Evolutionary conservation across 2,113 vertebrate species (phyloP).

Genomic region (Equus przewalskii): DNA sequence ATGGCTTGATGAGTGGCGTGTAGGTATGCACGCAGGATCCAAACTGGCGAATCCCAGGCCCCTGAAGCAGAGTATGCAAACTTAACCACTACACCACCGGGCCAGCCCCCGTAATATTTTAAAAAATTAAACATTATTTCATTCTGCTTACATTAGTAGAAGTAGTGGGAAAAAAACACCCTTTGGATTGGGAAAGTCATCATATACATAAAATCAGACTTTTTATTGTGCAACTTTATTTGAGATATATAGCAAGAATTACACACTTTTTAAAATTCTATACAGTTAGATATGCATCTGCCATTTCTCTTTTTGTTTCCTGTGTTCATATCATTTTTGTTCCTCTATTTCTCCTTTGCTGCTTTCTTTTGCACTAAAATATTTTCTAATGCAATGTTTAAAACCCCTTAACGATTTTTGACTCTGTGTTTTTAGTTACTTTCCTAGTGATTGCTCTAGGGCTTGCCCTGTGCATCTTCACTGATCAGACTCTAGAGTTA

Average conservation of each 20-base stretch:
- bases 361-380: neutral
- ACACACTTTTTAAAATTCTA: neutral
- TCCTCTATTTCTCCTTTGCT: neutral
- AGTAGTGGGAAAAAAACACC: neutral
- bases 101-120: too few species aligned
- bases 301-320: neutral
- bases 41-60: too few species aligned
- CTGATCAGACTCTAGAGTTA: neutral
- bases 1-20: too few species aligned
- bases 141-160: neutral
- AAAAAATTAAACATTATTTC: constrained; percentile 1
- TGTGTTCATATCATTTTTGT: neutral
- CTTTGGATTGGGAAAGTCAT: neutral
- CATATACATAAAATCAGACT: neutral
- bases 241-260: neutral
- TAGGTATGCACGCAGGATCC: too few species aligned
- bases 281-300: neutral
- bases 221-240: neutral
- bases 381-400: neutral
- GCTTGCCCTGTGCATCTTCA: neutral
- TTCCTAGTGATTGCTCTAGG: neutral
- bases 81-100: too few species aligned
- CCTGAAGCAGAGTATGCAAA: too few species aligned
- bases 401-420: neutral
- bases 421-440: neutral